These are phyloP conservation scores for Phocoena phocoena DNA, from an alignment of 2,113 vertebrate species.

Conservation along the genomic window DNA sequence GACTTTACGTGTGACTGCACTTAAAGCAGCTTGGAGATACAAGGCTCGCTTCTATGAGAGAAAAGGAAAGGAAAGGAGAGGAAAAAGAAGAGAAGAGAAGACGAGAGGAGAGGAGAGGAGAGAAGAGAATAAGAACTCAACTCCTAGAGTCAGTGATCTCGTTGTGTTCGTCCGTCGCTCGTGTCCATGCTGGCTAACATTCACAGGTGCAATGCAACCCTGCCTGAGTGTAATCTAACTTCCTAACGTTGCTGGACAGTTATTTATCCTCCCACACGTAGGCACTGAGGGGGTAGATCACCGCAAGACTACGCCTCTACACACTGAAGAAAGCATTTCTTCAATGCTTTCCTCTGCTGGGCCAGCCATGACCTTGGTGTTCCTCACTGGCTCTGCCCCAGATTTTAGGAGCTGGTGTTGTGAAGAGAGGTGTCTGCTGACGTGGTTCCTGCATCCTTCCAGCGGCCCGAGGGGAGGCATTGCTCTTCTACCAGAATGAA, in stretches of 20 bases:
- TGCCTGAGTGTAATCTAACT: background rate
- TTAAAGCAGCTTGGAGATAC: background rate
- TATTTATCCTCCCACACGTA: background rate
- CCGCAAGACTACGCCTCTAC: rapidly evolving
- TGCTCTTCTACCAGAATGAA: background rate
- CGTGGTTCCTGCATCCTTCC: background rate
- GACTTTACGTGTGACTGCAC: background rate
- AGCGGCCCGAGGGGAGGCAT: background rate
- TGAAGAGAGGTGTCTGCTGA: background rate
- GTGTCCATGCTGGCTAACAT: background rate
- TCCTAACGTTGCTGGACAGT: background rate
- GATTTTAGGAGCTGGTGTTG: background rate
- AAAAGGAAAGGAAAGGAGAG: background rate
- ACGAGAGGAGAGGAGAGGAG: rapidly evolving
- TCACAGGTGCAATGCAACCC: rapidly evolving
- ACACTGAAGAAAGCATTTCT: background rate
- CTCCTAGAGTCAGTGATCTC: background rate
- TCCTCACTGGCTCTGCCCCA: background rate
- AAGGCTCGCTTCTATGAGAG: background rate
- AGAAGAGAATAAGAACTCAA: too few species aligned
- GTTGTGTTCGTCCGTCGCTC: rapidly evolving
- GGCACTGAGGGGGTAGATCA: rapidly evolving
- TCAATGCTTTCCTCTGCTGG: background rate
- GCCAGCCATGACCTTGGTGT: background rate
- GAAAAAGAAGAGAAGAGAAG: too few species aligned